phyloP scores from a whole-genome alignment of 2,888 invertebrate genomes.

The Pegoplata infirma region DNA sequence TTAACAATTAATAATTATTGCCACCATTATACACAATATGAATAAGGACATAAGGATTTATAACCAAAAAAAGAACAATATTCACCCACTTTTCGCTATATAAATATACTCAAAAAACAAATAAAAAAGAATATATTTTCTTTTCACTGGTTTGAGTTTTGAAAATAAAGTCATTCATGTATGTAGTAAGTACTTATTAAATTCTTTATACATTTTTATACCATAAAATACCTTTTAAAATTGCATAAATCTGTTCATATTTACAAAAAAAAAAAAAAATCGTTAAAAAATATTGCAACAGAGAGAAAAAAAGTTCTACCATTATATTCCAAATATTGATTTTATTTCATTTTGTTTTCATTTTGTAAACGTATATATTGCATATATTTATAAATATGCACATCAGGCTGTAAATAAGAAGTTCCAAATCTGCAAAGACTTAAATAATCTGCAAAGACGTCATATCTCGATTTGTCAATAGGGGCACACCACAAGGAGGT shows the following conservation, averaged over 20 bases:
- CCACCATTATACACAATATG: background rate
- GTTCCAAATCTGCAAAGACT: too few relatives aligned
- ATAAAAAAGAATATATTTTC: background rate
- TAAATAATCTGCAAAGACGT: too few relatives aligned
- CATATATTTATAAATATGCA: background rate
- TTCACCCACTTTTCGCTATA: background rate
- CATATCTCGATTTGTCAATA: too few relatives aligned
- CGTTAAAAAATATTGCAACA: slow-evolving; percentile 1
- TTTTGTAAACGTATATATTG: background rate
- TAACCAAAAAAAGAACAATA: too few relatives aligned
- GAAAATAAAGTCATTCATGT: background rate
- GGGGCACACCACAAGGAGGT: too few relatives aligned
- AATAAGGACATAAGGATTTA: too few relatives aligned
- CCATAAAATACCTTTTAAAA: slow-evolving; percentile 3
- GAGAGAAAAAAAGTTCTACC: background rate
- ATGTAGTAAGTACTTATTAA: background rate
- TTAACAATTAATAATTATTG: slow-evolving; percentile 1
- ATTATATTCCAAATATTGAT: slow-evolving; percentile 14
- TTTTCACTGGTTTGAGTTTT: background rate
- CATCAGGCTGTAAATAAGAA: too few relatives aligned
- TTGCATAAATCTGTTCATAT: slow-evolving; percentile 48
- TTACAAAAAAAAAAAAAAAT: background rate
- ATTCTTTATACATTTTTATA: background rate
- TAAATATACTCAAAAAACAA: background rate
- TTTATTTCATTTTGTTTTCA: slow-evolving; percentile 5